phyloP scores from a whole-genome alignment of 1,140 invertebrate genomes.

The Campoletis sonorensis region DNA sequence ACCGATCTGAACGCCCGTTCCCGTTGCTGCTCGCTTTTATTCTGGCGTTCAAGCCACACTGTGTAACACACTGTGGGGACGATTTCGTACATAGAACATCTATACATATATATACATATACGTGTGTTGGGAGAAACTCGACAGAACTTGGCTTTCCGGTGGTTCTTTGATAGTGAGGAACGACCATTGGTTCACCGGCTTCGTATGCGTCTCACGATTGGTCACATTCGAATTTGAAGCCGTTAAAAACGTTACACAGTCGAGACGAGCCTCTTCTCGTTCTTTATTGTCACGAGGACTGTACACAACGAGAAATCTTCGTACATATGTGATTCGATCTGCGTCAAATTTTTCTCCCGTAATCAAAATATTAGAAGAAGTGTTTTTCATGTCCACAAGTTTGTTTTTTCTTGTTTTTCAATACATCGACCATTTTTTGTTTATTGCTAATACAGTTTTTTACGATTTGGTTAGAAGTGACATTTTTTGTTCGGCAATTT shows the following conservation, averaged over 20 bases:
- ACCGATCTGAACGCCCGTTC: conserved; percentile 49
- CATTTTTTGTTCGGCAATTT: too few relatives aligned
- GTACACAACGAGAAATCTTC: too few relatives aligned
- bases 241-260: conserved; percentile 2
- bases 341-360: too few relatives aligned
- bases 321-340: too few relatives aligned
- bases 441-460: too few relatives aligned
- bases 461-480: too few relatives aligned
- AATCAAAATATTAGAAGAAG: too few relatives aligned
- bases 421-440: too few relatives aligned
- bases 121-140: background rate
- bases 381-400: too few relatives aligned
- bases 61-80: conserved; percentile 26
- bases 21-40: conserved; percentile 61
- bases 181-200: background rate
- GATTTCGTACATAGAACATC: conserved; percentile 28
- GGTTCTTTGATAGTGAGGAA: background rate
- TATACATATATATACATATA: conserved; percentile 47
- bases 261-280: background rate
- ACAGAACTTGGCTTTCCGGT: background rate
- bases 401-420: too few relatives aligned
- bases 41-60: conserved; percentile 45
- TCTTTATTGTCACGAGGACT: too few relatives aligned
- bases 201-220: background rate
- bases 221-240: background rate